Percentiles rank a stretch among this genome's conserved stretches.
Evolutionary conservation across 2,797 vertebrate species (phyloP).

Genomic region (Triplophysa yarkandensis): DNA sequence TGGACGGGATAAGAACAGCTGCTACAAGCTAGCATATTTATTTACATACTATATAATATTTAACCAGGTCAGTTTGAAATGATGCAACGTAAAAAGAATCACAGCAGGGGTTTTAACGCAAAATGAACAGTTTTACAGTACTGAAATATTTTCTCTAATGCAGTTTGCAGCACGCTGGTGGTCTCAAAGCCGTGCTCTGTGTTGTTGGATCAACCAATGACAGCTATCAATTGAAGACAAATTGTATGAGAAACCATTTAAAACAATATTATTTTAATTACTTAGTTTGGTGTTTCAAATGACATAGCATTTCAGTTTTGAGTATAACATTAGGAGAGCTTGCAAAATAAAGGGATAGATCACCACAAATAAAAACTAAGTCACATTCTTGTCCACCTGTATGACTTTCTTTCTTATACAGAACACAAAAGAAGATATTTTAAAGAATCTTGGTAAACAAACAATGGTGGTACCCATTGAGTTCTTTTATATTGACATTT

Average conservation of each 20-base stretch:
- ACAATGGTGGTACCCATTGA: too few species aligned
- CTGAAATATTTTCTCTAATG: neutral
- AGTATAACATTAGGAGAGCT: too few species aligned
- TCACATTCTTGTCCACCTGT: too few species aligned
- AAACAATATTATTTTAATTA: too few species aligned
- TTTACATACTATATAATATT: constrained; percentile 15
- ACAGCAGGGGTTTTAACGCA: neutral
- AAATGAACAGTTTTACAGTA: neutral
- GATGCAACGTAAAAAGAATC: neutral
- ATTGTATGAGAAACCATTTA: neutral
- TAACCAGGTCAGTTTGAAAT: constrained; percentile 3
- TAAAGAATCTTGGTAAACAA: too few species aligned
- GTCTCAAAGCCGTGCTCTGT: neutral
- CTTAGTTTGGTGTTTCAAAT: too few species aligned
- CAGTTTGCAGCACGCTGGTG: neutral
- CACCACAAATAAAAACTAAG: too few species aligned
- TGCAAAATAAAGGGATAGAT: too few species aligned
- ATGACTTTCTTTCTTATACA: too few species aligned
- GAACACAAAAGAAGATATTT: too few species aligned
- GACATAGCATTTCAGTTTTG: too few species aligned
- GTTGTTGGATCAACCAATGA: neutral
- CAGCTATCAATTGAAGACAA: neutral
- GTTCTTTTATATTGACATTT: too few species aligned
- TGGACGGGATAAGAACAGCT: constrained; percentile 20
- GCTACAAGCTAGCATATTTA: neutral